phyloP scores from a whole-genome alignment of 2,113 vertebrate genomes.

The Antechinus stuartii region DNA sequence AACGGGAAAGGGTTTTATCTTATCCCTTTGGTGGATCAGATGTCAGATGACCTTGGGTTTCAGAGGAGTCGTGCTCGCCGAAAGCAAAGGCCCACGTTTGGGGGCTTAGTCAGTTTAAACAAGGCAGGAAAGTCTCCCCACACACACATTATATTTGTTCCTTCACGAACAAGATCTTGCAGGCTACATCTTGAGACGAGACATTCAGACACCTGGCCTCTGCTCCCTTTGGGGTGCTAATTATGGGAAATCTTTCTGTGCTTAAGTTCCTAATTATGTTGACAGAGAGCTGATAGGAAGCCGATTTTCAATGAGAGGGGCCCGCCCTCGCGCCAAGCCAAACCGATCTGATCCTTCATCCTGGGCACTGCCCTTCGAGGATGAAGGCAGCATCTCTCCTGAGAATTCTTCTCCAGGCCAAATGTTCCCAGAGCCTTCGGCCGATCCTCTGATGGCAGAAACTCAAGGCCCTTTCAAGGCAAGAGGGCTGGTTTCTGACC shows the following conservation, averaged over 20 bases:
- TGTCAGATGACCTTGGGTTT: neutral
- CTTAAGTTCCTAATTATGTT: neutral
- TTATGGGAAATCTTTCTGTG: neutral
- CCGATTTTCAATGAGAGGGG: neutral
- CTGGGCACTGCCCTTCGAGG: neutral
- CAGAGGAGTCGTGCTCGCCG: neutral
- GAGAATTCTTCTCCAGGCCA: neutral
- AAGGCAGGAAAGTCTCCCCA: neutral
- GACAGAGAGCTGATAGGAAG: neutral
- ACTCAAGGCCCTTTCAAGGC: neutral
- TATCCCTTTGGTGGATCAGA: neutral
- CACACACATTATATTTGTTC: neutral
- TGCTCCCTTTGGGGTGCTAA: neutral
- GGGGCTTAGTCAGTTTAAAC: neutral
- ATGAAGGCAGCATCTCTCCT: neutral
- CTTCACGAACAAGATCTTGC: neutral
- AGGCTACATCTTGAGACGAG: neutral
- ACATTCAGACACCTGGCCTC: neutral
- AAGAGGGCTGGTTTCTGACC: neutral
- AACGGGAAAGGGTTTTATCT: neutral
- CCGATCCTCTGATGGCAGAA: neutral
- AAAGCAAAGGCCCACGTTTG: neutral
- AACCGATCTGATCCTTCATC: neutral
- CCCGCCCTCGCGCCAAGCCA: neutral
- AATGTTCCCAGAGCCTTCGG: neutral